phyloP scores from a whole-genome alignment of 2,888 invertebrate genomes.

The Epsilonema sp. region DNA sequence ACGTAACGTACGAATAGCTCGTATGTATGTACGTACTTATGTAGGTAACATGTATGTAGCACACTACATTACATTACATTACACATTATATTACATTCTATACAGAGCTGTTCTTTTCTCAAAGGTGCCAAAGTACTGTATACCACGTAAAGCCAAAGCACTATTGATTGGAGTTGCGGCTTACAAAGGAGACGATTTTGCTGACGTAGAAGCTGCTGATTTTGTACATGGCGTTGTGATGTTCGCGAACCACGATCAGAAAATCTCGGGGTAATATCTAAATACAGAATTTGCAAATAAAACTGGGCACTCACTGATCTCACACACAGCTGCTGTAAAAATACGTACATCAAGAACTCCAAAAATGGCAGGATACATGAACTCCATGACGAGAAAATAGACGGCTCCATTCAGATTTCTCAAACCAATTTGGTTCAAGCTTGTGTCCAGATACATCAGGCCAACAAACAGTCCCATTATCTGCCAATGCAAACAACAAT shows the following conservation, averaged over 20 bases:
- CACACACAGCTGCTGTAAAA: neutral
- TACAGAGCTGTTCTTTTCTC: too few species aligned
- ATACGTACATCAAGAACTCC: slow-evolving; percentile 65
- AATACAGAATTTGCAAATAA: too few species aligned
- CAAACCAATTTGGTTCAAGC: slow-evolving; percentile 60
- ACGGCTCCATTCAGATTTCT: slow-evolving; percentile 79
- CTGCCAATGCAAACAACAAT: neutral
- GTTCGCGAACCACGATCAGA: slow-evolving; percentile 65
- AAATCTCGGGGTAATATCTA: slow-evolving; percentile 70
- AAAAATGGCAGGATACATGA: slow-evolving; percentile 77
- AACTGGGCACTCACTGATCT: too few species aligned
- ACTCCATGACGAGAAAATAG: slow-evolving; percentile 65
- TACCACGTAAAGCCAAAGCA: too few species aligned
- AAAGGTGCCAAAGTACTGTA: too few species aligned
- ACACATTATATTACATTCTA: too few species aligned
- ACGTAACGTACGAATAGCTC: too few species aligned
- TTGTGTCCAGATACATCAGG: slow-evolving; percentile 60
- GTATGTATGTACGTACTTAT: too few species aligned
- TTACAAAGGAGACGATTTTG: slow-evolving; percentile 11
- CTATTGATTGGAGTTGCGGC: too few species aligned
- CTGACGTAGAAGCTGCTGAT: slow-evolving; percentile 29
- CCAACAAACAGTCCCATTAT: slow-evolving; percentile 42
- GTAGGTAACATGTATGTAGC: too few species aligned
- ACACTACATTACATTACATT: too few species aligned
- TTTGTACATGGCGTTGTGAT: slow-evolving; percentile 70